These are phyloP conservation scores for Halcyon smyrnensis DNA, from an alignment of 2,797 vertebrate species.

Conservation along the genomic window DNA sequence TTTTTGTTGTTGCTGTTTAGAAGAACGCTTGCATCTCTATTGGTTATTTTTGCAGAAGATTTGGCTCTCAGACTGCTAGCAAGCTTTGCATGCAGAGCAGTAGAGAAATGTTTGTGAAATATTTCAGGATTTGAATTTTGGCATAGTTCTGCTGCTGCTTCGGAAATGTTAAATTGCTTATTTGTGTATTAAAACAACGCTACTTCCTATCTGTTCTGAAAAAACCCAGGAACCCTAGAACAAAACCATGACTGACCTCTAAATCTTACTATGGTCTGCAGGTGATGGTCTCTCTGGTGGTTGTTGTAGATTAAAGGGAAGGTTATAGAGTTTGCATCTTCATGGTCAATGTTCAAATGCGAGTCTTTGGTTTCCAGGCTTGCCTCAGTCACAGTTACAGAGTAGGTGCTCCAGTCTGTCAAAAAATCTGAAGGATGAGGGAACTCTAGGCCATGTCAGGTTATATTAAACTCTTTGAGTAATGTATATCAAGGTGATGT, in stretches of 20 bases:
- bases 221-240: background rate
- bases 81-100: background rate
- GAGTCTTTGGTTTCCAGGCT: background rate
- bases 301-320: background rate
- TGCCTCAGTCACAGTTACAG: background rate
- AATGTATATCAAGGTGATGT: background rate
- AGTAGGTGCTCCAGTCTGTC: background rate
- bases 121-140: background rate
- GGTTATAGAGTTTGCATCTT: background rate
- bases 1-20: background rate
- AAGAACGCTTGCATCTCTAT: fast-evolving
- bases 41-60: background rate
- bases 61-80: background rate
- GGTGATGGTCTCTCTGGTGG: background rate
- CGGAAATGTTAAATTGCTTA: background rate
- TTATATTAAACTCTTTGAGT: background rate
- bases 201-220: background rate
- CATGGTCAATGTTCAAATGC: background rate
- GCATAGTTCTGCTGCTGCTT: background rate
- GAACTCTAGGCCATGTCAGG: fast-evolving
- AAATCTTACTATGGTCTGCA: background rate
- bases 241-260: background rate
- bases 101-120: background rate
- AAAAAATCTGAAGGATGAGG: background rate
- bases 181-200: background rate